Percentiles rank a stretch among this genome's conserved stretches.
Conservation (phyloP, 1,140 invertebrate genomes). For the Saccostrea echinata region DNA sequence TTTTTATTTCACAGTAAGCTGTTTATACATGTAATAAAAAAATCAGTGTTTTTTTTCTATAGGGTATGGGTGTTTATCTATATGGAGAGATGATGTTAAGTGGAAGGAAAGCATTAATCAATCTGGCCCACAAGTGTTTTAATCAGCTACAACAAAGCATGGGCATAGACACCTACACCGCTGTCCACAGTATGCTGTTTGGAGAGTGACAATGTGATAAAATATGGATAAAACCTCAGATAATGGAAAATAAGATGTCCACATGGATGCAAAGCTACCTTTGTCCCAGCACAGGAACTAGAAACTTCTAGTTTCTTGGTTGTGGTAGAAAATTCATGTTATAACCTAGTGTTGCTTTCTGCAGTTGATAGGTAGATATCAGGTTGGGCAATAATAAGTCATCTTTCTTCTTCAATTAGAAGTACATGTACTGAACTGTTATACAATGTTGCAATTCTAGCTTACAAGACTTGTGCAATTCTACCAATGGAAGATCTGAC, state of each 20-base stretch:
- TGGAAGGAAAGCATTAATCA: neutral
- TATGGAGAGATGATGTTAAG: slow-evolving; percentile 13
- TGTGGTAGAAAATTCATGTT: neutral
- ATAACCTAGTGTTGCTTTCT: neutral
- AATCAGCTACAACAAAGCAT: neutral
- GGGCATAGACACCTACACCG: neutral
- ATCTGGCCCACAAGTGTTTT: slow-evolving; percentile 9
- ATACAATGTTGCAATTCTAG: no score
- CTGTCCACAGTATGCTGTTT: neutral
- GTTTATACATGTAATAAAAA: no score
- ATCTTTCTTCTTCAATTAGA: no score
- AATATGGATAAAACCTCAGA: neutral
- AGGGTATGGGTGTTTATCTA: slow-evolving; percentile 5
- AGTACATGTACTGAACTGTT: no score
- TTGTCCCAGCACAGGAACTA: neutral
- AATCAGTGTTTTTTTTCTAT: neutral
- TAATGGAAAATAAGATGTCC: neutral
- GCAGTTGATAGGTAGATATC: neutral
- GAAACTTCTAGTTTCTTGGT: neutral
- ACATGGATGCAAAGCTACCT: neutral
- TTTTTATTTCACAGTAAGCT: no score
- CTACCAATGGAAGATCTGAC: no score
- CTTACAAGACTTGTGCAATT: no score
- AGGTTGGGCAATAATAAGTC: no score
- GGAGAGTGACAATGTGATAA: neutral